A percentile compares a stretch with the other conserved stretches of the same genome.
These are phyloP conservation scores for Microcebus ravelobensis DNA, from an alignment of 2,113 vertebrate genomes.

Conservation along the genomic window DNA sequence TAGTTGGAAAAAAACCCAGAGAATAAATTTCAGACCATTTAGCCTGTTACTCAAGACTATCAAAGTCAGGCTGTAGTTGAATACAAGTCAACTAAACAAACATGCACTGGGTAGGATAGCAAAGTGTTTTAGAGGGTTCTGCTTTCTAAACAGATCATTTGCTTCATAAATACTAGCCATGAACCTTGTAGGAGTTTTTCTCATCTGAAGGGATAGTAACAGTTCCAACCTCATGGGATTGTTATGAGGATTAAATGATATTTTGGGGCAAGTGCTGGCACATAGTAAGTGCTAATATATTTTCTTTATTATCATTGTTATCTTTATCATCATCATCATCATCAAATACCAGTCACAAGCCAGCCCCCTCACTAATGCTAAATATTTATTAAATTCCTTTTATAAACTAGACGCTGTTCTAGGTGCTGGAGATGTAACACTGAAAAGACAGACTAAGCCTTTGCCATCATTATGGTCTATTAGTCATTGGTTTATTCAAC, in stretches of 20 bases:
- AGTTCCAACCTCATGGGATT: not conserved
- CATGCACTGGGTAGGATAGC: not conserved
- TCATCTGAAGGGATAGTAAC: not conserved
- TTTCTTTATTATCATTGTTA: not conserved
- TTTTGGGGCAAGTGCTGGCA: not conserved
- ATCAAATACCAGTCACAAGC: not conserved
- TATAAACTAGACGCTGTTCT: not conserved
- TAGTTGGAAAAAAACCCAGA: not conserved
- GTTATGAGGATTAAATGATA: not conserved
- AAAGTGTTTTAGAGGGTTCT: not conserved
- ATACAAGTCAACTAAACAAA: not conserved
- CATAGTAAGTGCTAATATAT: not conserved
- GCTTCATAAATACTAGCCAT: not conserved
- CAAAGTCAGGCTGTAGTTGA: not conserved
- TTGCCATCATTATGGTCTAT: not conserved
- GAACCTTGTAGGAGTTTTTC: not conserved
- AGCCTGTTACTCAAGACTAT: not conserved
- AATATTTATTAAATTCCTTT: constrained; percentile 9
- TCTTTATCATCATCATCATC: too few relatives aligned
- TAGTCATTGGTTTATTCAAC: not conserved
- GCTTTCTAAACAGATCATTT: not conserved
- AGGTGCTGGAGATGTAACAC: not conserved
- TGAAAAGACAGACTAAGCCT: constrained; percentile 9
- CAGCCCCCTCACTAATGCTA: not conserved
- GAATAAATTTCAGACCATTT: not conserved